Conservation (phyloP, 2,113 vertebrate species). For the Pelecanus crispus region DNA sequence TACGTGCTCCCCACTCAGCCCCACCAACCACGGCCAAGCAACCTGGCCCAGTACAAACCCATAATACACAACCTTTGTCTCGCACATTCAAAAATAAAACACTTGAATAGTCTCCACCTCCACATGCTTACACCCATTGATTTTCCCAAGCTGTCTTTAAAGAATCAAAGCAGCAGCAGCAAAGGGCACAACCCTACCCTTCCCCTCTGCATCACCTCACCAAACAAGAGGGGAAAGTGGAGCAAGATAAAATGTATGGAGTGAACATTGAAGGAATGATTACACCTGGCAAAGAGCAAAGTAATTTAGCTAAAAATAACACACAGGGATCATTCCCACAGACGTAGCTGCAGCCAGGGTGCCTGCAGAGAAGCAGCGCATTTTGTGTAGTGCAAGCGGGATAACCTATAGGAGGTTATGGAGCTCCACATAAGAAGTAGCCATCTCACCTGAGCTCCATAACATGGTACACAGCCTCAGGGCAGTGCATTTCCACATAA, state of each 20-base stretch:
- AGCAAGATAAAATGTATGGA: neutral
- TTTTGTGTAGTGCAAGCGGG: neutral
- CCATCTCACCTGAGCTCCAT: neutral
- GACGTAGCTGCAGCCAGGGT: neutral
- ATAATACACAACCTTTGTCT: fast-evolving
- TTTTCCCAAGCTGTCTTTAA: neutral
- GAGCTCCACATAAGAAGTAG: neutral
- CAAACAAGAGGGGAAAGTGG: neutral
- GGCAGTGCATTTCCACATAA: neutral
- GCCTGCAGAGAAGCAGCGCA: neutral
- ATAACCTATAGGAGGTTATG: neutral
- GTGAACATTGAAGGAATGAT: neutral
- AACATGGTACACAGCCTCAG: neutral
- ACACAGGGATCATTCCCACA: neutral
- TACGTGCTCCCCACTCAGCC: neutral
- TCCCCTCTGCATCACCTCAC: neutral
- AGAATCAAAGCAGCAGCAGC: neutral
- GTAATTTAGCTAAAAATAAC: neutral
- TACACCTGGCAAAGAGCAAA: neutral
- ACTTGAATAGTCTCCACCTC: neutral
- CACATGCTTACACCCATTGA: neutral
- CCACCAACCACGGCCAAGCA: neutral
- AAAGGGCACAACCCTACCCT: neutral
- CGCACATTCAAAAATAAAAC: neutral
- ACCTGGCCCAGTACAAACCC: neutral